These are phyloP conservation scores for Nicator chloris DNA, from an alignment of 2,113 vertebrate genomes.

Conservation along the genomic window DNA sequence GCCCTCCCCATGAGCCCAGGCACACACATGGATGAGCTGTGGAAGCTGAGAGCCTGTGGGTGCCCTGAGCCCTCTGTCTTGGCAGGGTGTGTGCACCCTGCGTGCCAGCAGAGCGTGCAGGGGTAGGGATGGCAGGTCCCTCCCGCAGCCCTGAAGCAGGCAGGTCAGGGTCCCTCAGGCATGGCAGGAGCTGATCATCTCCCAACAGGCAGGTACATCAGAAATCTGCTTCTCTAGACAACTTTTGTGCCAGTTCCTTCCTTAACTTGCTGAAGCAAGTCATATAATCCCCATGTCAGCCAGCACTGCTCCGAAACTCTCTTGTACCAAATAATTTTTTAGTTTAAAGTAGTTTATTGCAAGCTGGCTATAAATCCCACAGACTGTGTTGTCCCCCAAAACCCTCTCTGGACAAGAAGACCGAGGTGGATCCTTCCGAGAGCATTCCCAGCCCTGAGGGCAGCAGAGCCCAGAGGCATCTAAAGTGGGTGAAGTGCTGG, in stretches of 20 bases:
- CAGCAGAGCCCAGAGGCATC: neutral
- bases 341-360: neutral
- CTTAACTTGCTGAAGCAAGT: neutral
- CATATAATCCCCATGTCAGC: neutral
- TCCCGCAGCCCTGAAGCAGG: neutral
- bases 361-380: neutral
- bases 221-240: neutral
- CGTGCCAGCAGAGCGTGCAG: neutral
- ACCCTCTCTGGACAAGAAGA: neutral
- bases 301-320: neutral
- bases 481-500: neutral
- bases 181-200: neutral
- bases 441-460: neutral
- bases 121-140: neutral
- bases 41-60: neutral
- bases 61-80: neutral
- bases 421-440: neutral
- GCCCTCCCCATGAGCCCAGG: neutral
- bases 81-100: neutral
- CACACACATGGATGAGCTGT: rapidly evolving
- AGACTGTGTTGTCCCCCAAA: neutral
- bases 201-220: neutral
- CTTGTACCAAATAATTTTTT: neutral
- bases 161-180: neutral
- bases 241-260: neutral